Evolutionary conservation across 2,888 invertebrate species (phyloP).

Genomic region (Spilarctia lutea): DNA sequence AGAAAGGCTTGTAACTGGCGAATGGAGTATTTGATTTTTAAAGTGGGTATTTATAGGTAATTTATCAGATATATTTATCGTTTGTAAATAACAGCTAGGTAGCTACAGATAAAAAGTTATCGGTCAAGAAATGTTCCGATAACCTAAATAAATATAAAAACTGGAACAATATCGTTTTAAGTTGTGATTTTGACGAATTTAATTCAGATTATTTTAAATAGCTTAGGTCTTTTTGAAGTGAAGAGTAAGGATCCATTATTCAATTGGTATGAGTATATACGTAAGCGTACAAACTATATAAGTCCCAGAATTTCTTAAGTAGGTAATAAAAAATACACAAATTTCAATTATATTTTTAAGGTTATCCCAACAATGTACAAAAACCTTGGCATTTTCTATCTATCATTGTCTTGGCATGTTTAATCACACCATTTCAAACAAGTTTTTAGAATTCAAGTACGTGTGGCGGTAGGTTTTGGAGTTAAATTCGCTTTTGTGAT

Average conservation of each 20-base stretch:
- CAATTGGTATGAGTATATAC: neutral
- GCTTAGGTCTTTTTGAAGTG: neutral
- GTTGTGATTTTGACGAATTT: neutral
- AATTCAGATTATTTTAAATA: neutral
- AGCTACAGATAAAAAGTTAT: conserved; percentile 17
- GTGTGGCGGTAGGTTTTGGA: too few relatives aligned
- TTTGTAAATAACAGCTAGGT: conserved; percentile 16
- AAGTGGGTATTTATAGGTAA: conserved; percentile 14
- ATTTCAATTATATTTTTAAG: too few relatives aligned
- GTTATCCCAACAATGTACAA: too few relatives aligned
- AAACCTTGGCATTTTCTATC: too few relatives aligned
- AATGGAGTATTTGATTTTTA: conserved; percentile 5
- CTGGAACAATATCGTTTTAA: neutral
- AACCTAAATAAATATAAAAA: conserved; percentile 22
- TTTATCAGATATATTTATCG: conserved; percentile 10
- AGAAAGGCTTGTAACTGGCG: conserved; percentile 93
- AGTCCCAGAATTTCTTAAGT: neutral
- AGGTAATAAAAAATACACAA: too few relatives aligned
- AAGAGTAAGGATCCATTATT: neutral
- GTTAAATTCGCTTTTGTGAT: too few relatives aligned
- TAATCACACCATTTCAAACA: neutral
- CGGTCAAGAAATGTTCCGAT: conserved; percentile 15
- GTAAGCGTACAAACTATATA: neutral
- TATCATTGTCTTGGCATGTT: neutral
- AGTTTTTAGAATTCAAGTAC: too few relatives aligned